Base-by-base conservation (phyloP, 2,888 invertebrate species). In the Morpho helenor region DNA sequence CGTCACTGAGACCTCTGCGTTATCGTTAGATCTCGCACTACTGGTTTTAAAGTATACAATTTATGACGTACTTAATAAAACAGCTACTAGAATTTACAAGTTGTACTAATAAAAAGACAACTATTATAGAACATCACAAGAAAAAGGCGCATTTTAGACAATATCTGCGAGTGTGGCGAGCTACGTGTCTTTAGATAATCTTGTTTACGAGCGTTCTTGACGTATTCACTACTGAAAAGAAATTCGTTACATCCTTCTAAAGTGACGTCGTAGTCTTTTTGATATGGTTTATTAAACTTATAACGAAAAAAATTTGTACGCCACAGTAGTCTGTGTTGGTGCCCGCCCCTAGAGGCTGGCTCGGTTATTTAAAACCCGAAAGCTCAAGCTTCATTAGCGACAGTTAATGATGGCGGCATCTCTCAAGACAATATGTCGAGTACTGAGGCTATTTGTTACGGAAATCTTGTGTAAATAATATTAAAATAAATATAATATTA, bases 381-480 rank as follows among this genome's bases (percentile, higher is more conserved):
- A 84, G 79, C 75, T 82, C 82, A 88, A 83, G 91, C 82, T 83
- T 90, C 91, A 91, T 91, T 91, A 91, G 88, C 83, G 70, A 76
- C 77, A 81, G 75, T 86, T 91, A 91, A 91, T 90, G 88, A 90
- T 80, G 87, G 82, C 85, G 84, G 81, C 81, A 71, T 69, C 74
- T 79, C 72, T 69, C 68, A 75, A 75, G 73, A 83, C 80, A 81
- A 78, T 80, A 71, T 78, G 76, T 69, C 73, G 63, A 62, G 68
- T 67, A 69, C 77, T 79, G 75, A 80, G 79, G 80, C 75, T 75
- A 71, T 75, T 73, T 71, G 66, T 75, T 76, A 72, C 68, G 68
- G 71, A 70, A 68, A 52, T 61, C 54, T 52, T 56, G 44, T 60
- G 56, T 48, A 56, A 56, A 66, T 64, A 64, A 62, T 68, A 61